phyloP scores from a whole-genome alignment of 2,113 vertebrate species.

The Brachyhypopomus gauderio region DNA sequence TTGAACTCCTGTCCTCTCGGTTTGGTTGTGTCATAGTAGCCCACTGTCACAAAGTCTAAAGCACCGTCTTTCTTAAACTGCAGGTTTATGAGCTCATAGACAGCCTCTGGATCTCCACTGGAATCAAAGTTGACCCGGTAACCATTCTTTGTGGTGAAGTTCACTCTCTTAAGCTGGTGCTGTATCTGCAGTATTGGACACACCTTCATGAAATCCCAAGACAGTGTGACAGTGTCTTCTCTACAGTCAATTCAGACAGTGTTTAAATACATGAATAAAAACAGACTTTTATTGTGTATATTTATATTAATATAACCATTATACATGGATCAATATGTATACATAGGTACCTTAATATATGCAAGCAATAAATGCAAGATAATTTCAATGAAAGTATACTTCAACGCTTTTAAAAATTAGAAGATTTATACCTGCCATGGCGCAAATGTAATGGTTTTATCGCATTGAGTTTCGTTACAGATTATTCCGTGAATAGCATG shows the following conservation, averaged over 20 bases:
- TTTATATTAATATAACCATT: constrained; percentile 67
- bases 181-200: constrained; percentile 60
- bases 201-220: constrained; percentile 51
- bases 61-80: too few relatives aligned
- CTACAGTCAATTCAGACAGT: background rate
- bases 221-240: constrained; percentile 6
- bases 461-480: constrained; percentile 50
- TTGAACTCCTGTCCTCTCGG: constrained; percentile 57
- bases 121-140: too few relatives aligned
- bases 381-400: background rate
- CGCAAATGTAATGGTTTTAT: constrained; percentile 48
- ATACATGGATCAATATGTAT: constrained; percentile 32
- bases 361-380: background rate
- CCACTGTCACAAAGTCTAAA: too few relatives aligned
- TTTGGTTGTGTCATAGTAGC: constrained; percentile 66
- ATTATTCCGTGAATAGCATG: too few relatives aligned
- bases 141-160: too few relatives aligned
- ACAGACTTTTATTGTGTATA: constrained; percentile 43
- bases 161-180: constrained; percentile 45
- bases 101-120: too few relatives aligned
- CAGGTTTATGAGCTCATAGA: too few relatives aligned
- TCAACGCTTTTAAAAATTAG: constrained; percentile 59
- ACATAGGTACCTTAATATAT: background rate
- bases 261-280: constrained; percentile 47
- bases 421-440: constrained; percentile 55